phyloP scores from a whole-genome alignment of 2,888 invertebrate species.

The Lasioglossum morio region DNA sequence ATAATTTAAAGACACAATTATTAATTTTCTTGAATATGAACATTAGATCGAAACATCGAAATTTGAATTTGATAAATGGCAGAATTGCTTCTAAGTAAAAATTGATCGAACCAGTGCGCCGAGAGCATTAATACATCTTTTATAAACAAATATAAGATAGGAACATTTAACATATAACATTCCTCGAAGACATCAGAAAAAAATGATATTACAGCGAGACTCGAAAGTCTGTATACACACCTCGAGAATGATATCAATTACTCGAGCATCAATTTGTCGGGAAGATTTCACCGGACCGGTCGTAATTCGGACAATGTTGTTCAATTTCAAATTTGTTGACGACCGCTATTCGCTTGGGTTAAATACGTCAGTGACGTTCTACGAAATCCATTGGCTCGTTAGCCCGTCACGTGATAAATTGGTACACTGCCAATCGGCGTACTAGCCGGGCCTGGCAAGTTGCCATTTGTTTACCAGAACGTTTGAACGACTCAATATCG shows the following conservation, averaged over 20 bases:
- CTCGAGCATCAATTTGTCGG: not conserved
- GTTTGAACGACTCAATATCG: constrained; percentile 55
- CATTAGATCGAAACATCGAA: too few relatives aligned
- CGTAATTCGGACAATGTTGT: not conserved
- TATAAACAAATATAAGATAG: too few relatives aligned
- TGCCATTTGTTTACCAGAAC: constrained; percentile 59
- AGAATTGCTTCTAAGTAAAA: too few relatives aligned
- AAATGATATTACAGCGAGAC: too few relatives aligned
- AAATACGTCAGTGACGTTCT: constrained; percentile 63
- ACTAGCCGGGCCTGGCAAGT: constrained; percentile 45
- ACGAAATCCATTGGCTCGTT: constrained; percentile 66
- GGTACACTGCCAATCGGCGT: constrained; percentile 53
- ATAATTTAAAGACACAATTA: too few relatives aligned
- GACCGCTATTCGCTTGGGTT: constrained; percentile 63
- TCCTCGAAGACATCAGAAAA: too few relatives aligned
- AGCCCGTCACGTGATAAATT: constrained; percentile 58
- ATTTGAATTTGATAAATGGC: too few relatives aligned
- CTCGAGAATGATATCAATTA: not conserved
- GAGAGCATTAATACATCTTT: too few relatives aligned
- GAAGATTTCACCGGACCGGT: not conserved
- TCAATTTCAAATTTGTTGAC: constrained; percentile 43
- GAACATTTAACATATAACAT: too few relatives aligned
- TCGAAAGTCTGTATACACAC: too few relatives aligned
- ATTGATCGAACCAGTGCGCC: too few relatives aligned
- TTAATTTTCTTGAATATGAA: too few relatives aligned